Evolutionary conservation across 1,140 invertebrate genomes (phyloP).

Genomic region (Dysdera silvatica): DNA sequence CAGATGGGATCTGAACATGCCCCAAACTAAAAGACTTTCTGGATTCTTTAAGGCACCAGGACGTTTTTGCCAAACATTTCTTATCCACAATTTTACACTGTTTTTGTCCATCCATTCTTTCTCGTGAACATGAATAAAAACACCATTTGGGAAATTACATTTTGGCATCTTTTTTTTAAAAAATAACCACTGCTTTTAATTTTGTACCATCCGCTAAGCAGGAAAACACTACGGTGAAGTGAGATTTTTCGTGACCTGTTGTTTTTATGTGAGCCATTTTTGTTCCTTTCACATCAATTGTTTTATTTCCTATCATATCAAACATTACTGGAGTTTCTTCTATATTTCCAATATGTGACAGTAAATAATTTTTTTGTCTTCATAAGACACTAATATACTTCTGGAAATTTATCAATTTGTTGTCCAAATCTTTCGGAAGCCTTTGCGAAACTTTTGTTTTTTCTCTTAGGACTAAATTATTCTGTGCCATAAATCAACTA

Average conservation of each 20-base stretch:
- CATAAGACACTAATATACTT: too few species aligned
- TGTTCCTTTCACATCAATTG: slow-evolving; percentile 20
- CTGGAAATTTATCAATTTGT: too few species aligned
- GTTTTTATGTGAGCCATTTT: slow-evolving; percentile 30
- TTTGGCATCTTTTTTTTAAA: slow-evolving; percentile 33
- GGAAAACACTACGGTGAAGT: slow-evolving; percentile 37
- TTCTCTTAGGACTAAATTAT: too few species aligned
- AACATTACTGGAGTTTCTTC: slow-evolving; percentile 35
- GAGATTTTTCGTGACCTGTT: slow-evolving; percentile 36
- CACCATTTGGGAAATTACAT: slow-evolving; percentile 23
- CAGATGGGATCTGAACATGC: not conserved
- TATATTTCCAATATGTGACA: too few species aligned
- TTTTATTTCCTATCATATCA: slow-evolving; percentile 28
- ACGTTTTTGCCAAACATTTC: not conserved
- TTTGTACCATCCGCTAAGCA: slow-evolving; percentile 35
- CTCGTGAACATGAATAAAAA: slow-evolving; percentile 22
- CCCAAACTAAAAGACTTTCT: not conserved
- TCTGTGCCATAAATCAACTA: too few species aligned
- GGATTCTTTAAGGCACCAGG: not conserved
- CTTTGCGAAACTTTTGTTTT: too few species aligned
- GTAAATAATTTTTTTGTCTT: too few species aligned
- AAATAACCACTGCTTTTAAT: slow-evolving; percentile 37
- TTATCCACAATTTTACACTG: slow-evolving; percentile 11
- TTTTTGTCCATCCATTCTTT: slow-evolving; percentile 37
- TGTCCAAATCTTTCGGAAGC: too few species aligned